Base-by-base conservation (phyloP, 2,113 vertebrate species). In the Neolamprologus sp. region DNA sequence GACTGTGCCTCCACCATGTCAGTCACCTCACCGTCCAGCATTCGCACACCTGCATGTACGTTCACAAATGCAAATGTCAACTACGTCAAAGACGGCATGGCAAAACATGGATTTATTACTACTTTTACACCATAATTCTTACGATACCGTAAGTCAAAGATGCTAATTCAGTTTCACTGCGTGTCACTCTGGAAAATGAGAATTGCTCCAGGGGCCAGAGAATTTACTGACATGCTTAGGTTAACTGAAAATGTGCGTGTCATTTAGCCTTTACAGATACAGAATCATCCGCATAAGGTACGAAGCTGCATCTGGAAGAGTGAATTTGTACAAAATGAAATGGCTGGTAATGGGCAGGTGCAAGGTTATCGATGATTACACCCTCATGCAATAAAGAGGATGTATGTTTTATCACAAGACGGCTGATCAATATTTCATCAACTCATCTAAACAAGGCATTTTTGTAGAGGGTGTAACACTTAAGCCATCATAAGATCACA, bases 11-110 rank as follows among this genome's bases (percentile, higher is more conserved):
- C 99, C 89, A 99, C 98, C 6, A 98, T 97, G 33, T 99, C 99
- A 0, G 98, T 99, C 95, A 99, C 98, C 93, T 99, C 99, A 5
- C 99, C 99, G 2, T 99, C 99, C 96, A 99, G 95, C 99, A 99
- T 99, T 75, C 99, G 98, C 86, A 99, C 98, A 58, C 99, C 99
- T 93, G 80, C 63, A 81, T 47, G 3, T 55, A 51, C 10, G 4
- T 57, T n/a, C 11, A 49, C 45, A 78, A 78, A 78, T 33, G 73
- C 26, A 78, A 78, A 78, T n/a, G 45, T 8, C 26, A 11, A 82
- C 19, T 37, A 65, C 6, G 10, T 21, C 12, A n/a, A 26, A 65
- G 31, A 40, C 11, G 1, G 57, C 33, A 82, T 9, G 28, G 68
- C n/a, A 90, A 81, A 65, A 60, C 14, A 51, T 68, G 4, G 7